Percentiles rank a stretch among this genome's conserved stretches.
These are phyloP conservation scores for Cichladusa arquata DNA, from an alignment of 2,113 vertebrate genomes.

Conservation along the genomic window DNA sequence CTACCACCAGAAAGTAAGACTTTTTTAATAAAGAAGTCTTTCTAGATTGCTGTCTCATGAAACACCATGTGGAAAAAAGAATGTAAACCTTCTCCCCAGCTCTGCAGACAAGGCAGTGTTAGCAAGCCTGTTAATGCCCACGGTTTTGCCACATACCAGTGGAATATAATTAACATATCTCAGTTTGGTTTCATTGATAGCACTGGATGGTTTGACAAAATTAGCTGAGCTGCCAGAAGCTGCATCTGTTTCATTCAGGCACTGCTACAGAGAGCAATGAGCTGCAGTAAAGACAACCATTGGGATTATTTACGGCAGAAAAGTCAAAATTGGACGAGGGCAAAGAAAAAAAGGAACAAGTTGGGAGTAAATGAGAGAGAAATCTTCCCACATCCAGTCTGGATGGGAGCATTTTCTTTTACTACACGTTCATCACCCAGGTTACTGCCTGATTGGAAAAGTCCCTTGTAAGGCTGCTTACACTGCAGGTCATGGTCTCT, in stretches of 20 bases:
- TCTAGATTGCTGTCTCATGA: not conserved
- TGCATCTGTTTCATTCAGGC: conserved; percentile 39
- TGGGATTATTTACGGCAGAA: not conserved
- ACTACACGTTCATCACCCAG: fast-evolving
- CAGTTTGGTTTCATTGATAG: conserved; percentile 22
- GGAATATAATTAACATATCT: conserved; percentile 26
- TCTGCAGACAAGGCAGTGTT: not conserved
- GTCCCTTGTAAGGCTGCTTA: not conserved
- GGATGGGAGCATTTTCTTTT: not conserved
- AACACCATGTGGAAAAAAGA: not conserved
- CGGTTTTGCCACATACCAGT: not conserved
- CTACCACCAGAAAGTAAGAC: not conserved
- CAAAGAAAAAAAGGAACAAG: not conserved
- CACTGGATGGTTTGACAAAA: not conserved
- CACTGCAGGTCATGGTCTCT: not conserved
- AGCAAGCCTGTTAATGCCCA: not conserved
- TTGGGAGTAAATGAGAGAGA: not conserved
- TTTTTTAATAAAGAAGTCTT: not conserved
- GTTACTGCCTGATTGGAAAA: not conserved
- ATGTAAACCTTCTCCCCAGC: not conserved
- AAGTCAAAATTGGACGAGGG: not conserved
- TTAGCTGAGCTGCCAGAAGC: conserved; percentile 13
- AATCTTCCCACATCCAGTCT: not conserved
- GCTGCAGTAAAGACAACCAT: not conserved
- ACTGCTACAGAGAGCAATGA: not conserved